These are phyloP conservation scores for Seriola rivoliana DNA, from an alignment of 2,113 vertebrate species.

Conservation along the genomic window DNA sequence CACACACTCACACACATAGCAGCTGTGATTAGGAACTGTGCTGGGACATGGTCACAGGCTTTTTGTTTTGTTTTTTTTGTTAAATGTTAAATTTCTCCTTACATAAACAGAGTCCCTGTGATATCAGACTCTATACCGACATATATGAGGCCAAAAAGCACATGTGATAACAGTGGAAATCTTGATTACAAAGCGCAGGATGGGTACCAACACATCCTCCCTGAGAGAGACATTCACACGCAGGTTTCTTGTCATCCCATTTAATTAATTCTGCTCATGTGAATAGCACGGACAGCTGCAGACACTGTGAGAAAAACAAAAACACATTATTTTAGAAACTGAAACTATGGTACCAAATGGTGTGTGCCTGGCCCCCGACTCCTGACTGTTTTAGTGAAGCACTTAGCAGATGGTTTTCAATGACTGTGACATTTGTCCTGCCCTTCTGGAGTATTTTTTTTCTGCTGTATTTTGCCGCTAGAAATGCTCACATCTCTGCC, in stretches of 20 bases:
- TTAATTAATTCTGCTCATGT: conserved; percentile 78
- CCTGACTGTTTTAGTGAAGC: conserved; percentile 75
- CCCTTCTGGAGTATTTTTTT: conserved; percentile 47
- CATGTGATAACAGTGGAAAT: conserved; percentile 17
- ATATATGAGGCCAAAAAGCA: neutral
- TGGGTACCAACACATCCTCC: conserved; percentile 24
- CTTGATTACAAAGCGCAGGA: conserved; percentile 39
- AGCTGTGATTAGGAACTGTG: neutral
- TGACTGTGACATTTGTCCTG: conserved; percentile 76
- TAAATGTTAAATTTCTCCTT: too few species aligned
- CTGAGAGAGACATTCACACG: conserved; percentile 45
- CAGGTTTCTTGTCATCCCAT: conserved; percentile 55
- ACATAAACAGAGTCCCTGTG: neutral
- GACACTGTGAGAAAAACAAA: conserved; percentile 69
- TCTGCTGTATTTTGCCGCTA: conserved; percentile 10
- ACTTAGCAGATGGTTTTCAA: conserved; percentile 84
- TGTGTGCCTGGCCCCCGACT: conserved; percentile 67
- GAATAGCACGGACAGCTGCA: conserved; percentile 71
- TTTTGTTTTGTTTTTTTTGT: neutral
- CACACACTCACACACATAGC: neutral
- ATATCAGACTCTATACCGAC: neutral
- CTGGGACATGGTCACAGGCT: neutral
- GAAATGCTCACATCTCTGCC: conserved; percentile 37
- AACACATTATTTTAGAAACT: conserved; percentile 73
- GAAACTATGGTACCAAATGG: conserved; percentile 77